Evolutionary conservation across 2,888 invertebrate genomes (phyloP).

Genomic region (Caenorhabditis sp.): DNA sequence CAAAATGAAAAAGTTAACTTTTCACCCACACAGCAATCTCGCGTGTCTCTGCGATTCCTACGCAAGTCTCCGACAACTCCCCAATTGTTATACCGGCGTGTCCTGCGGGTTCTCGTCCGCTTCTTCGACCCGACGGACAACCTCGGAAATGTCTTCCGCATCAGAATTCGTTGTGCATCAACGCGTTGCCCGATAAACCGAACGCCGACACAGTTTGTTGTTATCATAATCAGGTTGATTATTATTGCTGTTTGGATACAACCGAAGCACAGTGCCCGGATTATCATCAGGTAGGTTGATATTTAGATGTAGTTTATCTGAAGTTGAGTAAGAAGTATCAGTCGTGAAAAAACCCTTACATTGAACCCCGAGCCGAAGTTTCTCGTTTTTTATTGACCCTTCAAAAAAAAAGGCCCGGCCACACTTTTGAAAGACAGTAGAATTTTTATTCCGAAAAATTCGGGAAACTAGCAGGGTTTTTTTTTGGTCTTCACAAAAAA

Average conservation of each 20-base stretch:
- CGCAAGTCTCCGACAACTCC: conserved; percentile 17
- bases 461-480: too few species aligned
- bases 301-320: too few species aligned
- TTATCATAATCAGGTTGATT: conserved; percentile 70
- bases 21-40: neutral
- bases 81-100: conserved; percentile 47
- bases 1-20: neutral
- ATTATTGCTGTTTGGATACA: conserved; percentile 68
- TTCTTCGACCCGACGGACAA: conserved; percentile 63
- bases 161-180: conserved; percentile 67
- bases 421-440: too few species aligned
- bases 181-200: conserved; percentile 66
- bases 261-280: conserved; percentile 65
- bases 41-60: conserved; percentile 8
- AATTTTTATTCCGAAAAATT: too few species aligned
- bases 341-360: too few species aligned
- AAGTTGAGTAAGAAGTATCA: too few species aligned
- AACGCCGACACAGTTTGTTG: conserved; percentile 68
- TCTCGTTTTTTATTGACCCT: too few species aligned
- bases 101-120: conserved; percentile 52
- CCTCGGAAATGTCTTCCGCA: conserved; percentile 69
- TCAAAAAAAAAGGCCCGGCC: too few species aligned
- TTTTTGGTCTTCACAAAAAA: too few species aligned
- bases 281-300: conserved; percentile 57
- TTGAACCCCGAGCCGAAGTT: too few species aligned